Evolutionary conservation across 2,888 invertebrate species (phyloP).

Genomic region (Pomacea canaliculata): DNA sequence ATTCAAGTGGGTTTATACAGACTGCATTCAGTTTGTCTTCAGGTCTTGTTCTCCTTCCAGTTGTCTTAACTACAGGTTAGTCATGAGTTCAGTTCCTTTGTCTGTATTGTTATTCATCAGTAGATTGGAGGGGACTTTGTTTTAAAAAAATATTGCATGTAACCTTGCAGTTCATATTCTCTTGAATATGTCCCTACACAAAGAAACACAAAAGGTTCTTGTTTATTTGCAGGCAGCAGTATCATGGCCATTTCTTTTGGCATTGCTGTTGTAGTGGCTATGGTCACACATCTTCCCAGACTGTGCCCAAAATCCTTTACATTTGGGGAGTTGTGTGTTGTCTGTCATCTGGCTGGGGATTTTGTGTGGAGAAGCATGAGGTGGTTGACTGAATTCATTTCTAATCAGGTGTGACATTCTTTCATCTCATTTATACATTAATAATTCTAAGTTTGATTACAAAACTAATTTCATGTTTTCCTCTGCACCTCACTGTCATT

Average conservation of each 20-base stretch:
- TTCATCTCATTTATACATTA: background rate
- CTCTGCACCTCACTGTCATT: no score
- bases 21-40: no score
- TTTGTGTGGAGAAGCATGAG: slow-evolving; percentile 1
- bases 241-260: background rate
- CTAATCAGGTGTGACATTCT: slow-evolving; percentile 2
- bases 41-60: no score
- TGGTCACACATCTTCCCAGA: background rate
- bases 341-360: slow-evolving; percentile 12
- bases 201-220: background rate
- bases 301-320: slow-evolving; percentile 19
- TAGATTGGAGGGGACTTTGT: no score
- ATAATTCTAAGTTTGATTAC: background rate
- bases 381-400: slow-evolving; percentile 2
- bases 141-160: no score
- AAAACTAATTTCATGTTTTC: no score
- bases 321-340: slow-evolving; percentile 14
- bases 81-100: no score
- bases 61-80: no score
- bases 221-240: background rate
- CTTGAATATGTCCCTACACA: no score
- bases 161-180: no score
- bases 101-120: no score
- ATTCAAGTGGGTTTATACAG: no score
- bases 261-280: background rate